Evolutionary conservation across 2,113 vertebrate species (phyloP).

Genomic region (Hiodon alosoides): DNA sequence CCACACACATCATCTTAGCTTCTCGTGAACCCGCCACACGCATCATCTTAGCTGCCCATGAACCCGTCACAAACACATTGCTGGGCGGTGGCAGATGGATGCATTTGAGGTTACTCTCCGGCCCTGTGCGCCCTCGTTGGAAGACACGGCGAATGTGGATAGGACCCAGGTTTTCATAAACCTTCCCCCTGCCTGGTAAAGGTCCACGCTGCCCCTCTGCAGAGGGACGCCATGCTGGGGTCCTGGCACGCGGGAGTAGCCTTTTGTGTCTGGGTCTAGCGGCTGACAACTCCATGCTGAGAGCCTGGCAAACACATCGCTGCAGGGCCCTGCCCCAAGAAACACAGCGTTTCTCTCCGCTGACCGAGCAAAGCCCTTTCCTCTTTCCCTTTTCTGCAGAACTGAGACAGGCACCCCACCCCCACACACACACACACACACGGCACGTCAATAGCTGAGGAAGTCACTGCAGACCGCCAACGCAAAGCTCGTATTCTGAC

Average conservation of each 20-base stretch:
- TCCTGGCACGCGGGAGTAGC: constrained; percentile 30
- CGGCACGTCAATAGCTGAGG: not conserved
- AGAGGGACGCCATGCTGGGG: constrained; percentile 25
- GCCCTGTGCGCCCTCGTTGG: too few relatives aligned
- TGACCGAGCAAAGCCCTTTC: not conserved
- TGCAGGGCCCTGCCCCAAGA: constrained; percentile 11
- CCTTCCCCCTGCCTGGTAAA: not conserved
- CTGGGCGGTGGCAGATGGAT: constrained; percentile 16
- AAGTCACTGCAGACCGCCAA: not conserved
- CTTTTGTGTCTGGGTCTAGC: constrained; percentile 39
- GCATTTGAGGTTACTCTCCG: not conserved
- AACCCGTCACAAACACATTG: constrained; percentile 35
- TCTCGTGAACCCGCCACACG: not conserved
- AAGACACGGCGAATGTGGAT: not conserved
- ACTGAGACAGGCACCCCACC: not conserved
- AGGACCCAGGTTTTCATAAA: constrained; percentile 14
- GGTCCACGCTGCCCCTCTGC: constrained; percentile 1
- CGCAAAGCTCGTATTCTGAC: not conserved
- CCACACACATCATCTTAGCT: too few relatives aligned
- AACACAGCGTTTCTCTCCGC: constrained; percentile 19
- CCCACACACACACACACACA: not conserved
- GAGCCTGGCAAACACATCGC: not conserved
- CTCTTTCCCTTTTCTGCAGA: not conserved
- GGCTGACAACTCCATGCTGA: constrained; percentile 28
- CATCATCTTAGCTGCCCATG: constrained; percentile 37